Conservation (phyloP, 2,797 vertebrate species). For the Carduelis carduelis region DNA sequence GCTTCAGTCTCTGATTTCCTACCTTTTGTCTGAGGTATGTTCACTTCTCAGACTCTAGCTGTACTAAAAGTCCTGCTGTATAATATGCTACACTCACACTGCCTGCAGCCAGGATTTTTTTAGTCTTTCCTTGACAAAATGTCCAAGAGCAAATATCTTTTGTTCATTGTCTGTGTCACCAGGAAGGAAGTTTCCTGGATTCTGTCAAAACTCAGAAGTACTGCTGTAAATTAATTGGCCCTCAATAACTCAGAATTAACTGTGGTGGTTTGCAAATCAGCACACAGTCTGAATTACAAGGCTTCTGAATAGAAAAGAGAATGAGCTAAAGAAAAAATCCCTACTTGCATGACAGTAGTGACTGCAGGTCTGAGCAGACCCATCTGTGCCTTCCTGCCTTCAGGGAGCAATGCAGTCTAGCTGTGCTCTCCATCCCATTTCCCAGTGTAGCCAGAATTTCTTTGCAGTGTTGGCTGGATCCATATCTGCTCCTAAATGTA, state of each 20-base stretch:
- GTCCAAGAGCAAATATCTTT: background rate
- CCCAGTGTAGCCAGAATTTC: background rate
- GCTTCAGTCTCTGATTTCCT: background rate
- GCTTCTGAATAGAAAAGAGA: background rate
- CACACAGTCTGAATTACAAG: background rate
- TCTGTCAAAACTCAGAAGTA: background rate
- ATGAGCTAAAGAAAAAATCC: background rate
- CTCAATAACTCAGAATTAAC: background rate
- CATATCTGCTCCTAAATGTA: fast-evolving
- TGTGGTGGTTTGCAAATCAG: background rate
- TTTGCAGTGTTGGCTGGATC: background rate
- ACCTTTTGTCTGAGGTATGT: background rate
- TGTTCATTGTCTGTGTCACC: background rate
- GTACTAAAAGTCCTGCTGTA: background rate
- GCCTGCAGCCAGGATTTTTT: background rate
- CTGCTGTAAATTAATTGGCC: background rate
- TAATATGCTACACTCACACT: background rate
- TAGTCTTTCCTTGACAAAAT: background rate
- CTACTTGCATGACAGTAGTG: background rate
- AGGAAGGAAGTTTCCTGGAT: background rate
- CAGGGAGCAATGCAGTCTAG: background rate
- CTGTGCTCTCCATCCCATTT: background rate
- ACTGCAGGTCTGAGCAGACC: background rate
- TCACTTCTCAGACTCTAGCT: background rate
- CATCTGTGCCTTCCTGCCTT: background rate